Percentiles rank a stretch among this genome's conserved stretches.
Conservation (phyloP, 2,888 invertebrate genomes). For the Harmothoe impar region DNA sequence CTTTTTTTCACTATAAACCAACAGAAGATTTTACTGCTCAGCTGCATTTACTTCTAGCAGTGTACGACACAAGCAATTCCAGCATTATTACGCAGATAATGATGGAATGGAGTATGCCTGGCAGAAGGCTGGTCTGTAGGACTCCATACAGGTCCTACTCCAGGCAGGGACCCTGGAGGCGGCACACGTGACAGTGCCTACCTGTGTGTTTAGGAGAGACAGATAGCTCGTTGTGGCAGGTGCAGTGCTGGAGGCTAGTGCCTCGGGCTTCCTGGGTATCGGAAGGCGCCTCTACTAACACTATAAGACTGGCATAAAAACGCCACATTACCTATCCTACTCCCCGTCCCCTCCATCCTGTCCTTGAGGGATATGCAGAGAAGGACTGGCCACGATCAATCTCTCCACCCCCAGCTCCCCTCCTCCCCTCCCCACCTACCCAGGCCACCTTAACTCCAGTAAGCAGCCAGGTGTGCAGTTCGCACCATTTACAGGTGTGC, state of each 20-base stretch:
- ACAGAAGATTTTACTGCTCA: too few species aligned
- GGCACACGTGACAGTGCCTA: too few species aligned
- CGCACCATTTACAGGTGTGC: not conserved
- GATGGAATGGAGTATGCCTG: too few species aligned
- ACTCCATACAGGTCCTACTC: too few species aligned
- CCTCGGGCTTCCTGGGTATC: not conserved
- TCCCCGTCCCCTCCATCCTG: not conserved
- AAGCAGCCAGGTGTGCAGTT: not conserved
- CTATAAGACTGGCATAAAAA: not conserved
- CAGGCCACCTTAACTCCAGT: not conserved
- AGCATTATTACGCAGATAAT: too few species aligned
- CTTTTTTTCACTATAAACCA: too few species aligned
- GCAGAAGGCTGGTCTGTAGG: too few species aligned
- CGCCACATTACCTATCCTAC: not conserved
- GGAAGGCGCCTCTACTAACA: not conserved
- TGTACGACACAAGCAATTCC: too few species aligned
- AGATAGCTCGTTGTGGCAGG: not conserved
- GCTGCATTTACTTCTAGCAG: too few species aligned
- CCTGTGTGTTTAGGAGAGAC: not conserved
- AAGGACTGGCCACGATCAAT: not conserved
- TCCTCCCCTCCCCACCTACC: not conserved
- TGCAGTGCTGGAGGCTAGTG: not conserved
- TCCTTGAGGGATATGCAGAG: not conserved
- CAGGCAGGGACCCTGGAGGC: too few species aligned
- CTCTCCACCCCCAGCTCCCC: not conserved